Evolutionary conservation across 2,888 invertebrate species (phyloP).

Genomic region (Icerya purchasi): DNA sequence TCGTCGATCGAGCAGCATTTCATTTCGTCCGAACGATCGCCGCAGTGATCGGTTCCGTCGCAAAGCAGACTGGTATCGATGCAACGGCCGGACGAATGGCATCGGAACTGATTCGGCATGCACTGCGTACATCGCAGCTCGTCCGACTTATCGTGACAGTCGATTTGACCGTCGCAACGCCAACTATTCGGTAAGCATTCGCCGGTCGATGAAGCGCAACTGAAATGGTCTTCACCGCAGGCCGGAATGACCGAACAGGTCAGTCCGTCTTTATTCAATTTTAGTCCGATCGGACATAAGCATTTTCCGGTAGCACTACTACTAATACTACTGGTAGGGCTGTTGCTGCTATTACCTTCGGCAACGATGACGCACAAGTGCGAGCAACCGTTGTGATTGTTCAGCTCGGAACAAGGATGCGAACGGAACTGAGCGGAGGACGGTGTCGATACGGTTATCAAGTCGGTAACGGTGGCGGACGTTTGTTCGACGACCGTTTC

Average conservation of each 20-base stretch:
- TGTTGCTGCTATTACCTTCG: slow-evolving; percentile 39
- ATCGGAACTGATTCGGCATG: slow-evolving; percentile 42
- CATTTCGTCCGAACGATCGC: slow-evolving; percentile 44
- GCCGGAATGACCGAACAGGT: slow-evolving; percentile 44
- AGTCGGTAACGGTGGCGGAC: slow-evolving; percentile 37
- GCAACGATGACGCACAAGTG: slow-evolving; percentile 45
- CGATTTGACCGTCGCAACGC: slow-evolving; percentile 59
- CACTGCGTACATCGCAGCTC: slow-evolving; percentile 48
- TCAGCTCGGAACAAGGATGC: slow-evolving; percentile 37
- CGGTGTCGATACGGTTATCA: slow-evolving; percentile 24
- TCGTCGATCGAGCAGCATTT: slow-evolving; percentile 30
- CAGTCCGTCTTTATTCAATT: slow-evolving; percentile 30
- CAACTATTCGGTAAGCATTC: slow-evolving; percentile 48
- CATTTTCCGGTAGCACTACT: no score
- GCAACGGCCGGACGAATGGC: slow-evolving; percentile 32
- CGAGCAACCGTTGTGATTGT: slow-evolving; percentile 37
- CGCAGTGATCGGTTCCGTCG: slow-evolving; percentile 41
- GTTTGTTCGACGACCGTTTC: no score
- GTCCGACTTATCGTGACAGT: slow-evolving; percentile 66
- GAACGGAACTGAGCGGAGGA: slow-evolving; percentile 24
- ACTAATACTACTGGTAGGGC: no score
- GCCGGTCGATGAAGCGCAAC: slow-evolving; percentile 37
- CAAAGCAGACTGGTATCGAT: slow-evolving; percentile 35
- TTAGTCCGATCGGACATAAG: slow-evolving; percentile 53
- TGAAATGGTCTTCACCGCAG: slow-evolving; percentile 50